Percentiles rank a stretch among this genome's conserved stretches.
Conservation (phyloP, 2,113 vertebrate genomes). For the Chamaetylas fuelleborni region DNA sequence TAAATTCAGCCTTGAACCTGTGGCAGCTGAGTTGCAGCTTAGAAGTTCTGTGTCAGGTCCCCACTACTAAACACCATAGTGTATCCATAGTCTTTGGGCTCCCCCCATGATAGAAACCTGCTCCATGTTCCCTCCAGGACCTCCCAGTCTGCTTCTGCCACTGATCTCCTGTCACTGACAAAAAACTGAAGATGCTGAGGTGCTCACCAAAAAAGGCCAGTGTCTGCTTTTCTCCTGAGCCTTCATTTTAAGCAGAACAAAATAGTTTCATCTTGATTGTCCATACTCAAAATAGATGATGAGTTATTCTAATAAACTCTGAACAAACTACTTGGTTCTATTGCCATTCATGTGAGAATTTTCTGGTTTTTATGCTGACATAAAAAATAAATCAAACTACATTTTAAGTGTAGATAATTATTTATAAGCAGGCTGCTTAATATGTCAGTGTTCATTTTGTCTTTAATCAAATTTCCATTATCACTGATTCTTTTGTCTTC, state of each 20-base stretch:
- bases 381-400: background rate
- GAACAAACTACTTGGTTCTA: background rate
- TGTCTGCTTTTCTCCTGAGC: background rate
- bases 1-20: background rate
- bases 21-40: background rate
- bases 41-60: background rate
- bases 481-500: background rate
- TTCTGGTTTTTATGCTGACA: background rate
- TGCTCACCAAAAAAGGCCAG: background rate
- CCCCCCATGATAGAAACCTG: background rate
- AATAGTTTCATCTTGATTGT: background rate
- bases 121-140: background rate
- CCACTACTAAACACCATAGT: background rate
- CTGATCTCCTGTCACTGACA: background rate
- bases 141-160: background rate
- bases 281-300: background rate
- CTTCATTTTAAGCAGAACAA: background rate
- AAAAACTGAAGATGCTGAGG: background rate
- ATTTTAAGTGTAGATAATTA: background rate
- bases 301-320: background rate
- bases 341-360: fast-evolving
- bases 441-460: background rate
- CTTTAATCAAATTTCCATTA: background rate
- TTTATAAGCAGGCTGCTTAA: background rate
- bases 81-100: background rate